A percentile compares a stretch with the other conserved stretches of the same genome.
phyloP scores from a whole-genome alignment of 1,140 invertebrate genomes.

The Diorhabda sublineata region DNA sequence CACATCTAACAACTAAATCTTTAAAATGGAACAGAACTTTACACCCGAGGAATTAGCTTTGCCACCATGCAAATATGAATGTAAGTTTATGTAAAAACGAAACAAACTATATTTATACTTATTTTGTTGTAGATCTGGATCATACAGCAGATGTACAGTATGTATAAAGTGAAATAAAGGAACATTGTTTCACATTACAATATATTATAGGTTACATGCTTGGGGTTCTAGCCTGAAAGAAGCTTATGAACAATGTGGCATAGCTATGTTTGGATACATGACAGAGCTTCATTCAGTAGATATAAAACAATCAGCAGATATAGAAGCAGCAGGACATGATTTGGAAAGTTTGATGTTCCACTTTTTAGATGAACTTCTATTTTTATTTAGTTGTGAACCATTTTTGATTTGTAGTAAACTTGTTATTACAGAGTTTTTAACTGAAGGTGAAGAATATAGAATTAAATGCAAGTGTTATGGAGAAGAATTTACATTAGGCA shows the following conservation, averaged over 20 bases:
- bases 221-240: conserved; percentile 88
- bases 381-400: conserved; percentile 88
- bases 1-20: too few relatives aligned
- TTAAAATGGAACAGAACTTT: conserved; percentile 33
- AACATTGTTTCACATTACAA: conserved; percentile 17
- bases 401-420: conserved; percentile 74
- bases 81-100: conserved; percentile 51
- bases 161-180: conserved; percentile 49
- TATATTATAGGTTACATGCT: conserved; percentile 68
- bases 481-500: conserved; percentile 87
- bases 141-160: conserved; percentile 97
- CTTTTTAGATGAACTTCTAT: conserved; percentile 93
- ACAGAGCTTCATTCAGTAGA: conserved; percentile 86
- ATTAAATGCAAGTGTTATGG: conserved; percentile 87
- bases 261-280: conserved; percentile 97
- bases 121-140: conserved; percentile 79
- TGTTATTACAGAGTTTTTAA: conserved; percentile 76
- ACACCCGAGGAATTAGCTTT: conserved; percentile 54
- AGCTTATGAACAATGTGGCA: conserved; percentile 92
- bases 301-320: conserved; percentile 69
- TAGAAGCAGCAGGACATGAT: conserved; percentile 85
- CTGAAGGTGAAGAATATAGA: conserved; percentile 73
- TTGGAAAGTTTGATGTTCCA: conserved; percentile 84
- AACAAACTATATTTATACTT: conserved; percentile 7
- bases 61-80: conserved; percentile 65